Conservation (phyloP, 2,113 vertebrate genomes). For the Dipodomys stephensi region DNA sequence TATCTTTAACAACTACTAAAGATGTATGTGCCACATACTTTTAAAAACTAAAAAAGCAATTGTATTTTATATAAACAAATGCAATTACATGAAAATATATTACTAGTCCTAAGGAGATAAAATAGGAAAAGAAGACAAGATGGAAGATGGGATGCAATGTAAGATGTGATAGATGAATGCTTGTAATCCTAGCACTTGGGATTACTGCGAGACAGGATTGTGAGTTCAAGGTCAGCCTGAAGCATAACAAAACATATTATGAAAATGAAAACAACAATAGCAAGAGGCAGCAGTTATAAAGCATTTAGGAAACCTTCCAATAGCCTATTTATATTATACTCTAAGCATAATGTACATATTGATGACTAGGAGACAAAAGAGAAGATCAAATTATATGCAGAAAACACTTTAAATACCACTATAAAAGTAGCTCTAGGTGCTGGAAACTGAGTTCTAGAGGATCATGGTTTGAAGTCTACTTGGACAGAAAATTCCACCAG, state of each 20-base stretch:
- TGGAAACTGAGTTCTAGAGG: too few species aligned
- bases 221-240: too few species aligned
- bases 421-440: too few species aligned
- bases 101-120: neutral
- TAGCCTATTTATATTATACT: neutral
- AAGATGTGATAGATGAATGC: too few species aligned
- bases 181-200: too few species aligned
- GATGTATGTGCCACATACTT: neutral
- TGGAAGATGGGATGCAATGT: neutral
- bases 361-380: neutral
- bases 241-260: too few species aligned
- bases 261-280: too few species aligned
- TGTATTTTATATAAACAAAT: neutral
- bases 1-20: neutral
- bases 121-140: neutral
- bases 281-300: neutral
- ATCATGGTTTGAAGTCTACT: too few species aligned
- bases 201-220: too few species aligned
- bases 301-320: neutral
- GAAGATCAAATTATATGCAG: neutral
- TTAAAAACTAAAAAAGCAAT: slow-evolving; percentile 4
- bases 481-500: too few species aligned
- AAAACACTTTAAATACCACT: neutral
- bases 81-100: neutral
- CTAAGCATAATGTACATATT: neutral